Evolutionary conservation across 2,888 invertebrate species (phyloP).

Genomic region (Sphinx pinastri): DNA sequence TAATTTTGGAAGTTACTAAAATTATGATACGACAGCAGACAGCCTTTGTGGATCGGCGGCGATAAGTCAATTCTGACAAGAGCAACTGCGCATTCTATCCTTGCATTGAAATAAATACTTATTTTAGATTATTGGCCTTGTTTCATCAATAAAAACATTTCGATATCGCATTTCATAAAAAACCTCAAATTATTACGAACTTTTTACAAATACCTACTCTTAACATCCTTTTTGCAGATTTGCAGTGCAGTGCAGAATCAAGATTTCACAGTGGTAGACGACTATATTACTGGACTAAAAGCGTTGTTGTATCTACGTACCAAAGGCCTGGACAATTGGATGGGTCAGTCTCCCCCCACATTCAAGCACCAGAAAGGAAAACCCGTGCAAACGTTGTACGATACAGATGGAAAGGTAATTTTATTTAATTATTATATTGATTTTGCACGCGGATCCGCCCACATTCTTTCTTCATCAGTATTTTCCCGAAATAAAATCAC

Average conservation of each 20-base stretch:
- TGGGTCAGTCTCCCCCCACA: constrained; percentile 97
- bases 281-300: constrained; percentile 95
- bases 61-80: too few species aligned
- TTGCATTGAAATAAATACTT: too few species aligned
- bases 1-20: too few species aligned
- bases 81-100: too few species aligned
- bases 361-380: constrained; percentile 97
- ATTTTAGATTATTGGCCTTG: too few species aligned
- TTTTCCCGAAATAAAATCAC: not conserved
- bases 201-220: not conserved
- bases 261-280: constrained; percentile 98
- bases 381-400: constrained; percentile 87
- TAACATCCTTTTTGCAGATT: constrained; percentile 77
- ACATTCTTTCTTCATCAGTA: not conserved
- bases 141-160: too few species aligned
- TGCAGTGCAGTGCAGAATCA: constrained; percentile 99
- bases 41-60: too few species aligned
- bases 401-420: constrained; percentile 87
- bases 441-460: too few species aligned
- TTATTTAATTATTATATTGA: constrained; percentile 28
- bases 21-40: too few species aligned
- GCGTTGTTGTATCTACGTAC: constrained; percentile 92
- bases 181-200: too few species aligned
- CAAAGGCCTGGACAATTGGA: constrained; percentile 89
- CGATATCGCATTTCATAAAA: too few species aligned